Evolutionary conservation across 2,888 invertebrate genomes (phyloP), one percentile per base, ranked within the genome.

Genomic region (Tanaodytes sp.): DNA sequence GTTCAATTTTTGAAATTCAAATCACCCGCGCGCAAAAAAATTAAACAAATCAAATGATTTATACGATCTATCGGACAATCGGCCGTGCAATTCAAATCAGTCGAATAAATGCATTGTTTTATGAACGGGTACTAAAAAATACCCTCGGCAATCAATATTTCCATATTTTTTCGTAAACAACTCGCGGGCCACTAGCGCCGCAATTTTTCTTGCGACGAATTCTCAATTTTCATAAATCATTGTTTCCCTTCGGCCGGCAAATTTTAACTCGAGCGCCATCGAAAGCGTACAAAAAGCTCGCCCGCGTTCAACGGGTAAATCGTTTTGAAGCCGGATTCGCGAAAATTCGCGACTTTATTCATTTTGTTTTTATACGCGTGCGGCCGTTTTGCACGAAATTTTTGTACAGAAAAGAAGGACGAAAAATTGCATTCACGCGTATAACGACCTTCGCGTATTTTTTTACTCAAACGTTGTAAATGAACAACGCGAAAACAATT

Each of bases 401-500:
- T 67, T n/a, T n/a, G n/a, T n/a, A n/a, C n/a, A n/a, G n/a, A n/a
- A n/a, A n/a, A n/a, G n/a, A n/a, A n/a, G n/a, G n/a, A n/a, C n/a
- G n/a, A n/a, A n/a, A n/a, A n/a, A n/a, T n/a, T n/a, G n/a, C n/a
- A n/a, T n/a, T n/a, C n/a, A n/a, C n/a, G n/a, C n/a, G n/a, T n/a
- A n/a, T n/a, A n/a, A n/a, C n/a, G n/a, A n/a, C n/a, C n/a, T n/a
- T n/a, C n/a, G 62, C 39, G 43, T 45, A 57, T 63, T 52, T 63
- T 68, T 68, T 68, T 68, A 68, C 68, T 68, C 63, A 68, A 68
- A 62, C 62, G 68, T 68, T 61, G 62, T 62, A 68, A 68, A 68
- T 68, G 62, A 68, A 68, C 62, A 68, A 68, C 57, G 62, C 30
- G 51, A 57, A 54, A 51, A 62, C 62, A 67, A n/a, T 67, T 67